Evolutionary conservation across 37 sponge, comb jelly and placozoan genomes (phyloP), one percentile per base, ranked within the genome.

Genomic region (Hormiphora californensis): DNA sequence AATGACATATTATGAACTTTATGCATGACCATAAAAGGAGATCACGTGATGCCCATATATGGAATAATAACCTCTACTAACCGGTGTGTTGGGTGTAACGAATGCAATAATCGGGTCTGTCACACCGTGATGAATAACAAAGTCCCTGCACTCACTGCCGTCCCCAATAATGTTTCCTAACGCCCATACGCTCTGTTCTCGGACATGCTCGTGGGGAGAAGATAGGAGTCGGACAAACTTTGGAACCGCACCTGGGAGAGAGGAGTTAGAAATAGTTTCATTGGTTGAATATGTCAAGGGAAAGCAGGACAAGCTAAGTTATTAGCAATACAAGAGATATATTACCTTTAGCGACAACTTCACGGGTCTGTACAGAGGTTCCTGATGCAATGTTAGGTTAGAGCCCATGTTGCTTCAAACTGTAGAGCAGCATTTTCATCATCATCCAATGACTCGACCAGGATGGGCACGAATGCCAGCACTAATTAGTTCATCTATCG

Each of bases 381-480:
- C 99, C 95, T 0, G 95, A 94, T 35, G 99, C 95, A n/a, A 97
- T 92, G 91, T 97, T 97, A 19, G n/a, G 99, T 94, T 2, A 97
- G 92, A 54, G 94, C 95, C 99, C 99, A 97, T 0, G 99, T 93
- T 12, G 99, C 91, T 43, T 97, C 99, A 88, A 94, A 97, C 88
- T 97, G 99, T 0, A 97, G 87, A 38, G 88, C 89, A 44, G 90
- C 85, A 34, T 89, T 92, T 31, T 68, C 38, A 23, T 81, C 40
- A 41, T 39, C 61, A 49, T 87, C 41, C 17, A 91, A 62, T 41
- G 44, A 89, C 41, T 86, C 63, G 46, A 89, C 86, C 25, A 89
- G 87, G 31, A 67, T 62, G 1, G 90, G 90, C 1, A 89, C 86
- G n/a, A n/a, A 89, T 85, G 22, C 90, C 90, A 41, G 90, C 86